Conservation (phyloP, 2,888 invertebrate genomes). For the Aricia artaxerxes region DNA sequence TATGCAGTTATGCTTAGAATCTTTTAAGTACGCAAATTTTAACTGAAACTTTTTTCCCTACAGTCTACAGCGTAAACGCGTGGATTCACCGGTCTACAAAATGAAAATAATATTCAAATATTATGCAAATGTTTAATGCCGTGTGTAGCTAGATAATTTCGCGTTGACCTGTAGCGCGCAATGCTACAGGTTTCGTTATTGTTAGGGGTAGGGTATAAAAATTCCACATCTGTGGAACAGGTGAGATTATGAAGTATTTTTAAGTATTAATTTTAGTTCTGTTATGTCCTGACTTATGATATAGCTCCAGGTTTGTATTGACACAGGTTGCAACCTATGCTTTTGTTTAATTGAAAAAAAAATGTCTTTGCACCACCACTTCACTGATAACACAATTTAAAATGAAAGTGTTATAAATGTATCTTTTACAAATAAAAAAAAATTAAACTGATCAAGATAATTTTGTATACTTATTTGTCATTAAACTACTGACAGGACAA, state of each 20-base stretch:
- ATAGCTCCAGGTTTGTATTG: slow-evolving; percentile 31
- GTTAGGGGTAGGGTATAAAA: slow-evolving; percentile 76
- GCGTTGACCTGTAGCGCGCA: slow-evolving; percentile 81
- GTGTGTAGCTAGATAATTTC: slow-evolving; percentile 77
- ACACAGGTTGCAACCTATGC: neutral
- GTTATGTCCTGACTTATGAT: slow-evolving; percentile 31
- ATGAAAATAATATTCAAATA: slow-evolving; percentile 68
- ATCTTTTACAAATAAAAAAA: too few species aligned
- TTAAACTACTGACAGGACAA: neutral
- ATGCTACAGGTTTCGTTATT: slow-evolving; percentile 79
- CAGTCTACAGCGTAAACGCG: slow-evolving; percentile 78
- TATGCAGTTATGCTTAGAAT: slow-evolving; percentile 64
- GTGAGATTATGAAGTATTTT: slow-evolving; percentile 78
- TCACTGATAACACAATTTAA: neutral
- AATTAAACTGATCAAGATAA: neutral
- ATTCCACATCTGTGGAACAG: slow-evolving; percentile 76
- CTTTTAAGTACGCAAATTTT: slow-evolving; percentile 74
- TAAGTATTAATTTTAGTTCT: slow-evolving; percentile 68
- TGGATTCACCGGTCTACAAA: slow-evolving; percentile 75
- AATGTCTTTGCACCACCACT: neutral
- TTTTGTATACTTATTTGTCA: neutral
- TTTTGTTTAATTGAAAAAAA: neutral
- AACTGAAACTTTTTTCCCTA: slow-evolving; percentile 79
- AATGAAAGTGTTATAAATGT: neutral
- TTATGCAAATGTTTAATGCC: slow-evolving; percentile 68